Conservation (phyloP, 2,797 vertebrate genomes). For the Enteromius mattozi region DNA sequence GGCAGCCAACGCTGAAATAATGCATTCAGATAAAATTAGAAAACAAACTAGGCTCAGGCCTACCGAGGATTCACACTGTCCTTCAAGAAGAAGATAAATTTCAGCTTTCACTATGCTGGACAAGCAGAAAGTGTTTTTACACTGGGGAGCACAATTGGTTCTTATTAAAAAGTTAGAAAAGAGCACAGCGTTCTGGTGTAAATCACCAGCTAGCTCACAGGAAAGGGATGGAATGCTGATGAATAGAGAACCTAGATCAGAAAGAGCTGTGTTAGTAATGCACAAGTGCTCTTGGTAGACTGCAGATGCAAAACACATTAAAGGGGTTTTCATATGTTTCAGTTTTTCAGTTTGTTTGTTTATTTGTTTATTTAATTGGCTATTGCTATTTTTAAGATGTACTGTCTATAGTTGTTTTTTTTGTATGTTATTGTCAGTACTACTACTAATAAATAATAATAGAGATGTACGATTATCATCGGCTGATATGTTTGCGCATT, state of each 20-base stretch:
- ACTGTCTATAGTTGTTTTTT: too few species aligned
- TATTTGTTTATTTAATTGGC: too few species aligned
- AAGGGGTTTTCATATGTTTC: too few species aligned
- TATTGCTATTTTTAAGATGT: too few species aligned
- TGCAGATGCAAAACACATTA: background rate
- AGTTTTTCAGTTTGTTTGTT: too few species aligned
- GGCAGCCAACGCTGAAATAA: slow-evolving; percentile 34
- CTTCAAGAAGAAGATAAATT: background rate
- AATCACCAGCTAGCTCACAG: slow-evolving; percentile 9
- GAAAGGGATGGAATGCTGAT: slow-evolving; percentile 15
- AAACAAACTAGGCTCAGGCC: slow-evolving; percentile 40
- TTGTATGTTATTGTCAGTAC: too few species aligned
- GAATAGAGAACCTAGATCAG: background rate
- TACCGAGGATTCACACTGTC: slow-evolving; percentile 1
- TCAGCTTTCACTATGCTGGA: background rate
- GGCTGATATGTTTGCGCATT: too few species aligned
- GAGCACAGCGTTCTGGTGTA: background rate
- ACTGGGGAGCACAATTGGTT: background rate
- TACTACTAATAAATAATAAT: too few species aligned
- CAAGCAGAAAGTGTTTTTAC: background rate
- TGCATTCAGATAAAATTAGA: slow-evolving; percentile 52
- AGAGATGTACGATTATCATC: too few species aligned
- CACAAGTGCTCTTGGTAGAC: background rate
- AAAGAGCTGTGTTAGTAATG: background rate
- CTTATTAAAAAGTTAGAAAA: background rate